phyloP scores from a whole-genome alignment of 1,140 invertebrate species.

The Ostrea edulis region DNA sequence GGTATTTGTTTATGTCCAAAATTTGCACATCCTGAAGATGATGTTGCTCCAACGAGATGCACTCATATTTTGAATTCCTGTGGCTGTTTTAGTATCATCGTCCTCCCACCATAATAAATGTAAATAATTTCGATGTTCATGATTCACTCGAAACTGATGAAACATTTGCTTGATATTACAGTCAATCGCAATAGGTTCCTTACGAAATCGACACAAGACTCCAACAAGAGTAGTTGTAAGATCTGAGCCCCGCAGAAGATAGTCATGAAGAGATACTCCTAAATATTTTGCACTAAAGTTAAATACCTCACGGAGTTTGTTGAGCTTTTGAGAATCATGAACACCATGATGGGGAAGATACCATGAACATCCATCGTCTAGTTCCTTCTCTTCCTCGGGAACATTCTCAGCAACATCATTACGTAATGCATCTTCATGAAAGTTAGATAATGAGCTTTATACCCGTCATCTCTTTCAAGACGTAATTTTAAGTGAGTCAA shows the following conservation, averaged over 20 bases:
- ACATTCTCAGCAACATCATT: constrained; percentile 29
- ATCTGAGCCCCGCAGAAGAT: constrained; percentile 68
- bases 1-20: constrained; percentile 59
- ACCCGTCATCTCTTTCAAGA: not conserved
- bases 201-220: constrained; percentile 69
- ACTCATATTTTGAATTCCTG: constrained; percentile 55
- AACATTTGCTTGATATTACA: constrained; percentile 71
- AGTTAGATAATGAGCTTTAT: constrained; percentile 35
- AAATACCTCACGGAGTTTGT: too few species aligned
- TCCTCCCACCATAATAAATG: constrained; percentile 64
- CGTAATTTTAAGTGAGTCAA: constrained; percentile 42
- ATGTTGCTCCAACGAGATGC: constrained; percentile 58
- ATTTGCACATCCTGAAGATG: constrained; percentile 59
- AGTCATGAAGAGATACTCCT: constrained; percentile 63
- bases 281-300: constrained; percentile 16
- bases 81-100: constrained; percentile 34
- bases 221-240: constrained; percentile 61
- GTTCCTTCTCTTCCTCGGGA: constrained; percentile 44
- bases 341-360: too few species aligned
- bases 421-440: constrained; percentile 58
- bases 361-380: not conserved
- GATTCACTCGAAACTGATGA: constrained; percentile 51
- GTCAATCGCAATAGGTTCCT: constrained; percentile 61
- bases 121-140: constrained; percentile 53
- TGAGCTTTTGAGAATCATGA: too few species aligned